Conservation (phyloP, 2,113 vertebrate genomes). For the Hemiscyllium ocellatum region DNA sequence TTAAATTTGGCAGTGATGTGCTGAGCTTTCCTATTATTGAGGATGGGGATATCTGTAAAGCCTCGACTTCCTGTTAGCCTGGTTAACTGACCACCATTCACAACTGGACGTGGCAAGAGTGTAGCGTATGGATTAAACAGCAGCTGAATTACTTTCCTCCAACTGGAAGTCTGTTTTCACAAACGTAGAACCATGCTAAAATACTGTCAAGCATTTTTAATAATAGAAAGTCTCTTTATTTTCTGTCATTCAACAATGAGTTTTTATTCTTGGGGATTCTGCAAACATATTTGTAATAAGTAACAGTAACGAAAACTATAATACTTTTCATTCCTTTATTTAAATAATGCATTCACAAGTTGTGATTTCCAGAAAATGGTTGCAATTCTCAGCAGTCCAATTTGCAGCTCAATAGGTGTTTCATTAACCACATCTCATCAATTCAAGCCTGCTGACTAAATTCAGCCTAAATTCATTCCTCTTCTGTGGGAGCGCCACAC, state of each 20-base stretch:
- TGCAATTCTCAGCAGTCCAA: background rate
- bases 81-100: no score
- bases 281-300: background rate
- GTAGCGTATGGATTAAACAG: background rate
- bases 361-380: background rate
- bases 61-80: no score
- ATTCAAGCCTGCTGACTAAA: background rate
- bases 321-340: background rate
- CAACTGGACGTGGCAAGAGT: no score
- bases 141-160: background rate
- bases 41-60: no score
- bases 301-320: background rate
- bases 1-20: background rate
- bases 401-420: slow-evolving; percentile 4
- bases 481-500: background rate
- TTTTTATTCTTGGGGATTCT: background rate
- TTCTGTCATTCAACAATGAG: background rate
- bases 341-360: background rate
- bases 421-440: background rate
- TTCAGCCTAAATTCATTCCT: background rate
- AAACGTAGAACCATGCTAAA: background rate
- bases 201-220: background rate
- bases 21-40: no score
- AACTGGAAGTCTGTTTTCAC: background rate
- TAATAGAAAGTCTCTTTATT: background rate